Base-by-base conservation (phyloP, 2,797 vertebrate genomes). In the Arctocebus calabarensis region DNA sequence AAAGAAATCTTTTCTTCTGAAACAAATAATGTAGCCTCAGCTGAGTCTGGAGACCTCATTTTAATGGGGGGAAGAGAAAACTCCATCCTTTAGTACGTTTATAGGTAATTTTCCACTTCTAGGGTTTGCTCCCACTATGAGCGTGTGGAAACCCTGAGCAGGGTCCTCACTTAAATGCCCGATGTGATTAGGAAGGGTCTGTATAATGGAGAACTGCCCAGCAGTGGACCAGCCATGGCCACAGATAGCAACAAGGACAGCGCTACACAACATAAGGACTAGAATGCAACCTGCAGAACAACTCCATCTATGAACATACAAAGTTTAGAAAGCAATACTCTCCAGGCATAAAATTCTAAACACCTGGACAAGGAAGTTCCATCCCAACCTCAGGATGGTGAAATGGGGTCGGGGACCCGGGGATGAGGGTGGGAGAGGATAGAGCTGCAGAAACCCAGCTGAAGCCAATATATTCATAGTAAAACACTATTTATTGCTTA, bases 201-300 rank as follows among this genome's bases (percentile, higher is more conserved):
- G 2, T 48, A 8, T 20, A 16, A 61, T 1, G 4, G 62, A n/a
- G 25, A 0, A 37, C 43, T 43, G n/a, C 64, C 7, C 2, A 8
- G 14, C 3, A 19, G 2, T 40, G 29, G 52, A 40, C 3, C 27
- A 82, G 4, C 20, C 27, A 1, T 1, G 9, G 7, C 45, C 37
- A 20, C 32, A 29, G 25, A 32, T 1, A 11, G 77, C 48, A 37
- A 16, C 59, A 45, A 64, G n/a, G 57, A 13, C 5, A 22, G 55
- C 12, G 29, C 40, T 23, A 8, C 7, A 43, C 29, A 61, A 23
- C 11, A 5, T 0, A 27, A 70, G 40, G 7, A 25, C 27, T 43
- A 70, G n/a, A 43, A 82, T 83, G 57, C 17, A 12, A 29, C 45
- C 0, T 0, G 19, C 32, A 40, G 16, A 43, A 40, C 1, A 7